A percentile compares a stretch with the other conserved stretches of the same genome.
Evolutionary conservation across 2,797 vertebrate species (phyloP).

Genomic region (Lagocephalus sceleratus): DNA sequence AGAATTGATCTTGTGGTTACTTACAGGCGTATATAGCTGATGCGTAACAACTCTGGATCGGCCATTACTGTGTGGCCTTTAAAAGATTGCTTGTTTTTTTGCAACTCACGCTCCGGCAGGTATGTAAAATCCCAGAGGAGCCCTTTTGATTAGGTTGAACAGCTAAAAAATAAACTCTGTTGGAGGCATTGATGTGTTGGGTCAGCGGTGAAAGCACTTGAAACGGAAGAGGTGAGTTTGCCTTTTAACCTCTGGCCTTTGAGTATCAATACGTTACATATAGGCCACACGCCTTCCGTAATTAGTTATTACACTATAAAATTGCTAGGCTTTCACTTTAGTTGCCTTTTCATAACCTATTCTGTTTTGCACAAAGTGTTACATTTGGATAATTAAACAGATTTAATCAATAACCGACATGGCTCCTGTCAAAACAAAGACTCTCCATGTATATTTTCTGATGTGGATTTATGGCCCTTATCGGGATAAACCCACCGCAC

Average conservation of each 20-base stretch:
- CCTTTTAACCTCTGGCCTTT: neutral
- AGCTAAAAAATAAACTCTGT: conserved; percentile 26
- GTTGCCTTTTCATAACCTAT: too few relatives aligned
- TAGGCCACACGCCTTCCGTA: neutral
- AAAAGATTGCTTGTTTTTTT: neutral
- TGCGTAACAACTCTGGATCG: conserved; percentile 2
- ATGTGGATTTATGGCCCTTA: too few relatives aligned
- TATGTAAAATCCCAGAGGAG: conserved; percentile 21
- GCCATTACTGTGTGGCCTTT: conserved; percentile 1
- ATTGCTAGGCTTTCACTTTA: too few relatives aligned
- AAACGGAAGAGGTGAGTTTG: conserved; percentile 16
- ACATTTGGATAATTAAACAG: too few relatives aligned
- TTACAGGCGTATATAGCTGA: conserved; percentile 4
- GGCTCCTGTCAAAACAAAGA: too few relatives aligned
- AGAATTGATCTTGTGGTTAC: neutral
- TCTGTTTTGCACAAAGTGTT: too few relatives aligned
- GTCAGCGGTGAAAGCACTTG: conserved; percentile 31
- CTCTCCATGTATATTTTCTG: too few relatives aligned
- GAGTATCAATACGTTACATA: neutral
- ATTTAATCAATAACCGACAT: too few relatives aligned
- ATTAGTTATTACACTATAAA: too few relatives aligned
- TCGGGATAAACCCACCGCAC: too few relatives aligned
- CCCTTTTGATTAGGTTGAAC: conserved; percentile 11
- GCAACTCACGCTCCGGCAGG: conserved; percentile 1
- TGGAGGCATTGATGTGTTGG: conserved; percentile 20